Evolutionary conservation across 2,888 invertebrate species (phyloP), one percentile per base, ranked within the genome.

Genomic region (Ophonus ardosiacus): DNA sequence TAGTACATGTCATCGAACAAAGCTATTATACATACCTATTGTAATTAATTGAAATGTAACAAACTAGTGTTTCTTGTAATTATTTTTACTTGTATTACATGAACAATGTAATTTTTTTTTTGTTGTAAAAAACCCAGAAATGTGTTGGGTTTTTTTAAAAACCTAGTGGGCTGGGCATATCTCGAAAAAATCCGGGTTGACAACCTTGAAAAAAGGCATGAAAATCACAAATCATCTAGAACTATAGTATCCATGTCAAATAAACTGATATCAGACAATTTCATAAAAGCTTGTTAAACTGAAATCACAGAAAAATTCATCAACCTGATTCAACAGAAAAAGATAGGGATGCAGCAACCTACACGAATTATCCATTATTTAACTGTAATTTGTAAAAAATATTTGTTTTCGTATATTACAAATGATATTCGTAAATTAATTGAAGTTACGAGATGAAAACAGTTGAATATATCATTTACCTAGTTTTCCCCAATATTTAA

Each of bases 401-500:
- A 51, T 51, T 61, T 61, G 8, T 10, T 61, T 15, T 18, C 17
- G 13, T 63, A 63, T 24, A 31, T 63, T 24, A 0, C 13, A 63
- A 63, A 24, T 24, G 24, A 24, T 38, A 38, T 38, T 38, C 7
- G 68, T 24, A 68, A 31, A 68, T 68, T 68, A 68, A 68, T 68
- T 31, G 15, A 68, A 68, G 38, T 68, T 24, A 31, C 15, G 24
- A n/a, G 17, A 17, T 7, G 18, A 13, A 59, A 59, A 59, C 15
- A 15, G 61, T 21, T 68, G 68, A 7, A 68, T 13, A 38, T 31
- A 68, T 68, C 38, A 68, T 68, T 68, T 68, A 68, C 68, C 31
- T 68, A 68, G 24, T 68, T 21, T 68, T 7, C 7, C 15, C n/a
- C 31, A 15, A 68, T 68, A 68, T 68, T 40, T 68, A 68, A 68